phyloP scores from a whole-genome alignment of 1,140 invertebrate genomes.

The Bombus superbus region DNA sequence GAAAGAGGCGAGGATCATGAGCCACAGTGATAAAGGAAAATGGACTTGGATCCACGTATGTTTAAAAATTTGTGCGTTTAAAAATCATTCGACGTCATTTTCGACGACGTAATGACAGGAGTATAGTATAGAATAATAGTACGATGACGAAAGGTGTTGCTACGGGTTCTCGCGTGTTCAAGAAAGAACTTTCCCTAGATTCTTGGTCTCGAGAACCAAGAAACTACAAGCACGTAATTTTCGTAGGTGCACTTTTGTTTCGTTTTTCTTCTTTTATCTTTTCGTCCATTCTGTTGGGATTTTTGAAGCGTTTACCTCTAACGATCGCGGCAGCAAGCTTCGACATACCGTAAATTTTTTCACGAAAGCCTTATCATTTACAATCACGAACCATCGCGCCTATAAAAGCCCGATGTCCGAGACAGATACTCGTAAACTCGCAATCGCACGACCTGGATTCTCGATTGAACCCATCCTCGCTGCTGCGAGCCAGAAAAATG shows the following conservation, averaged over 20 bases:
- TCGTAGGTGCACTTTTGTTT: neutral
- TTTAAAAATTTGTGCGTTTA: too few species aligned
- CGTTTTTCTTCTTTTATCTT: neutral
- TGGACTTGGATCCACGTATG: too few species aligned
- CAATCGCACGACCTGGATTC: neutral
- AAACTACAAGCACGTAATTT: neutral
- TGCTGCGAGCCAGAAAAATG: neutral
- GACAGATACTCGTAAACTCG: slow-evolving; percentile 44
- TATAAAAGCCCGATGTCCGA: slow-evolving; percentile 37
- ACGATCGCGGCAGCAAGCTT: slow-evolving; percentile 16
- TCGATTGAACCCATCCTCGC: slow-evolving; percentile 29
- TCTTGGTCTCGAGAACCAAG: neutral
- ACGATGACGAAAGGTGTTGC: neutral
- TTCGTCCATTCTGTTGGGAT: neutral
- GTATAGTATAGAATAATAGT: too few species aligned
- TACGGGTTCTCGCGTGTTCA: neutral
- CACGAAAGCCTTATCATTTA: slow-evolving; percentile 24
- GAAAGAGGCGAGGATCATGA: neutral
- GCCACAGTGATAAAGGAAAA: too few species aligned
- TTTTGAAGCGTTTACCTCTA: neutral
- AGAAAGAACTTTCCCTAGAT: neutral
- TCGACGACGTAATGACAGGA: too few species aligned
- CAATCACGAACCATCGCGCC: slow-evolving; percentile 28
- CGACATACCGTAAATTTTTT: slow-evolving; percentile 41
- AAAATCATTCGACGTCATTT: too few species aligned